Evolutionary conservation across 1,140 invertebrate genomes (phyloP), one percentile per base, ranked within the genome.

Genomic region (Phocides pigmalion): DNA sequence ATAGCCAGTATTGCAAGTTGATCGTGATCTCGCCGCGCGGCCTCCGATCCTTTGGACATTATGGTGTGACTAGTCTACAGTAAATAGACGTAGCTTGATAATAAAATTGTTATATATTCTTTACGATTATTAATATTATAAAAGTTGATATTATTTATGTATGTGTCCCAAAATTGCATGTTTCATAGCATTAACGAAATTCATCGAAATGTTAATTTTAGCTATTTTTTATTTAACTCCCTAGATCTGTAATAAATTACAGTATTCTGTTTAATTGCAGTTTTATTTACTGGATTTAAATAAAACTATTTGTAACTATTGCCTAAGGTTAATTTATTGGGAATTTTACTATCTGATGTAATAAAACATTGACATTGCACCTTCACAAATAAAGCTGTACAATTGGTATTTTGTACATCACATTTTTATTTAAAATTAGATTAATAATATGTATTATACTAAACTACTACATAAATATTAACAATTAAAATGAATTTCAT

Each of bases 201-300:
- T 66, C 46, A 35, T 51, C 42, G 63, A 64, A 56, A 62, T 65
- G n/a, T 74, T 72, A 66, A 73, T 47, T 49, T 73, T 79, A 81
- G 69, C 72, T 68, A 63, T 74, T 74, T 76, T 70, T 68, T 66
- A 74, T 69, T 67, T 74, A 68, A 70, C 44, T 4, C 44, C 66
- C 50, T 89, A 90, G 82, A 83, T 82, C 76, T 84, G 84, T 85
- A 90, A 87, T 89, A 90, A 89, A 89, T 90, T 90, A 80, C 88
- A 90, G 86, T 90, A 90, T 90, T 90, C 72, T 86, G 78, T 81
- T 79, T 37, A 17, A 28, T n/a, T 62, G 63, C 72, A 25, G 59
- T 76, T 69, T 76, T 75, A 72, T 71, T 73, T 65, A n/a, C 22
- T 20, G 20, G 37, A 15, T 56, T n/a, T 22, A 3, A 56, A 41